Conservation (phyloP, 1,140 invertebrate species). For the Rhizoglyphus robini region DNA sequence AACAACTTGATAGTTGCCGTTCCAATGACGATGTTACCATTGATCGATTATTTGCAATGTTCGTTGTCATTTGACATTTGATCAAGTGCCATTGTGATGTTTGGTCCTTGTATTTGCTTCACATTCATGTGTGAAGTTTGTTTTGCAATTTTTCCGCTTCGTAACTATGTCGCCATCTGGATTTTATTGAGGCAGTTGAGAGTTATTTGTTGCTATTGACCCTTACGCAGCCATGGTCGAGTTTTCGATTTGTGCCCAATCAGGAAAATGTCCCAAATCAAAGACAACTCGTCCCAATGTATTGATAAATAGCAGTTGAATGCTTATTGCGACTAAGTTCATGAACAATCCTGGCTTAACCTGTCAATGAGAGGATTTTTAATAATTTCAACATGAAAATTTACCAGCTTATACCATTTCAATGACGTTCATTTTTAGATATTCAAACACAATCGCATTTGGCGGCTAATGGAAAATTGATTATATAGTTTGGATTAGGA, state of each 20-base stretch:
- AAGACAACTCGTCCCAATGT: constrained; percentile 47
- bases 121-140: no score
- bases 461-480: constrained; percentile 17
- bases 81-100: no score
- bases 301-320: constrained; percentile 52
- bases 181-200: no score
- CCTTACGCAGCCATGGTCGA: no score
- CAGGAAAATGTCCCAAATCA: constrained; percentile 41
- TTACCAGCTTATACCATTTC: constrained; percentile 46
- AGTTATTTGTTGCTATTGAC: no score
- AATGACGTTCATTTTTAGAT: constrained; percentile 55
- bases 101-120: no score
- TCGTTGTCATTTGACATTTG: no score
- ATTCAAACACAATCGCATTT: constrained; percentile 35
- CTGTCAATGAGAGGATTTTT: constrained; percentile 34
- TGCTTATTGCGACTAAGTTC: constrained; percentile 53
- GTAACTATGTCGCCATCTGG: no score
- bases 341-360: constrained; percentile 58
- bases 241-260: constrained; percentile 30
- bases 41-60: no score
- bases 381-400: constrained; percentile 4
- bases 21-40: no score
- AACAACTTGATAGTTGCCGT: no score
- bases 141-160: no score
- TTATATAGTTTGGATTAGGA: background rate